These are phyloP conservation scores for Puntigrus tetrazona DNA, from an alignment of 2,113 vertebrate species.

Conservation along the genomic window DNA sequence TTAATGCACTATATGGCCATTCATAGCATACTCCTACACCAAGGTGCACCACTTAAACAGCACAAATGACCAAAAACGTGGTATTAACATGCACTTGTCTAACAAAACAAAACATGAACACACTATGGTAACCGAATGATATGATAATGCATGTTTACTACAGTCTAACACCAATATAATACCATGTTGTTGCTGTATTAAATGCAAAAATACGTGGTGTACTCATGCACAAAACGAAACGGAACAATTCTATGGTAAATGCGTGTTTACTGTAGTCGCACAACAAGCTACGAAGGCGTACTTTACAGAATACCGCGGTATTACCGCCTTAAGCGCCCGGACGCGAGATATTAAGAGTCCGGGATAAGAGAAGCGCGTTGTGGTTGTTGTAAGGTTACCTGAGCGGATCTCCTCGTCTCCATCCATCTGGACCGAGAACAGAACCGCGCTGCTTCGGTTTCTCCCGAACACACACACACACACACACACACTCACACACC, in stretches of 20 bases:
- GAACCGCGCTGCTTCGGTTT: not conserved
- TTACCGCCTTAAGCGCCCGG: not conserved
- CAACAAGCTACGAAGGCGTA: not conserved
- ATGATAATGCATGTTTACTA: not conserved
- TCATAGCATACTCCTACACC: not conserved
- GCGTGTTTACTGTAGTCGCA: not conserved
- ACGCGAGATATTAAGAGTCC: constrained; percentile 40
- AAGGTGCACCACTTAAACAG: too few relatives aligned
- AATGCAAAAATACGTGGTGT: not conserved
- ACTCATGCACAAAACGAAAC: not conserved
- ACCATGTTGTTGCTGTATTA: not conserved
- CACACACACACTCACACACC: not conserved
- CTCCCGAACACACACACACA: not conserved
- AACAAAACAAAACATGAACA: not conserved
- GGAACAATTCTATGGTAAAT: too few relatives aligned
- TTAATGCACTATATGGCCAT: not conserved
- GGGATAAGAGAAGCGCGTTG: constrained; percentile 56
- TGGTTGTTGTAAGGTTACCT: not conserved
- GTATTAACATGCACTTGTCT: too few relatives aligned
- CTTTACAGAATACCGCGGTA: not conserved
- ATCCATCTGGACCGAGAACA: constrained; percentile 66
- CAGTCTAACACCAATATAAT: constrained; percentile 52
- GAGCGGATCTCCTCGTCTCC: constrained; percentile 68
- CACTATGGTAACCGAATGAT: too few relatives aligned
- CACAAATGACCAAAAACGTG: not conserved